These are phyloP conservation scores for Margarornis squamiger DNA, from an alignment of 2,797 vertebrate genomes.

Conservation along the genomic window DNA sequence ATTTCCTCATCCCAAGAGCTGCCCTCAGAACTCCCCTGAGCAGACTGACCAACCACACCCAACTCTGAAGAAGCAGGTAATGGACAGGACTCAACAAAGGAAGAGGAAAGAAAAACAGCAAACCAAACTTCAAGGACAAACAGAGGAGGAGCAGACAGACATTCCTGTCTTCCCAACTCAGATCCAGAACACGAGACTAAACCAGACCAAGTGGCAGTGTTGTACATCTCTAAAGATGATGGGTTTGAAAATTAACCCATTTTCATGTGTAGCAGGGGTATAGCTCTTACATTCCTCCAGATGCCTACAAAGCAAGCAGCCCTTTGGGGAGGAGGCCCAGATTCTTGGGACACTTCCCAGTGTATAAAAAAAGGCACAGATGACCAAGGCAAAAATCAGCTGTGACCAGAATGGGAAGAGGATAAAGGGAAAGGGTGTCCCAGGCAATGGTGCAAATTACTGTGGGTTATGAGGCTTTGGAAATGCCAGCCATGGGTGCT, in stretches of 20 bases:
- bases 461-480: neutral
- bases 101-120: neutral
- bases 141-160: neutral
- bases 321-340: neutral
- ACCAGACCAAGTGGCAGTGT: fast-evolving
- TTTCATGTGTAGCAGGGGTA: neutral
- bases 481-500: fast-evolving
- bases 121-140: neutral
- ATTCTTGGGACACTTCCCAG: neutral
- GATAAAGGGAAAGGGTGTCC: neutral
- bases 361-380: neutral
- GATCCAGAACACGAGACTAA: neutral
- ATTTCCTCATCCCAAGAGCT: neutral
- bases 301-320: neutral
- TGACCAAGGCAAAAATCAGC: neutral
- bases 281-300: neutral
- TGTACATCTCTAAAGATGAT: neutral
- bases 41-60: neutral
- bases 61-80: neutral
- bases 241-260: neutral
- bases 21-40: neutral
- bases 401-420: neutral
- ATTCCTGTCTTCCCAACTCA: neutral
- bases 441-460: neutral
- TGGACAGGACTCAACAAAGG: neutral